Evolutionary conservation across 2,113 vertebrate genomes (phyloP).

Genomic region (Ptilonorhynchus violaceus): DNA sequence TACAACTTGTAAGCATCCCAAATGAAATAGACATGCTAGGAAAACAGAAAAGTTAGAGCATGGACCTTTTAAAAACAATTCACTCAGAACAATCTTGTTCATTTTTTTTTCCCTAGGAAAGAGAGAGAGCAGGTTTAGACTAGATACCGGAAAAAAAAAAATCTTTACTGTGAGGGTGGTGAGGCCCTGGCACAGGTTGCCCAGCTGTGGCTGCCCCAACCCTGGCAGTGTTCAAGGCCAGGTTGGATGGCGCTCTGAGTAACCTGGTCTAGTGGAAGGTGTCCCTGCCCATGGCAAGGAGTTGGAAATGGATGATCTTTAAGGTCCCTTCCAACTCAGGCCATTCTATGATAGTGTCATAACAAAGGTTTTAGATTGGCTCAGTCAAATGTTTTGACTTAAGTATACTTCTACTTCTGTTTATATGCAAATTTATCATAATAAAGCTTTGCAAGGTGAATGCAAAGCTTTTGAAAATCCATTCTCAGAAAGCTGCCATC

Average conservation of each 20-base stretch:
- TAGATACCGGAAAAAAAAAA: background rate
- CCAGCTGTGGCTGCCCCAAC: background rate
- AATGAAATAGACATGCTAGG: background rate
- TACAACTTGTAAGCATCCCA: background rate
- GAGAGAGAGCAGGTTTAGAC: background rate
- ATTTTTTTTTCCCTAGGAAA: background rate
- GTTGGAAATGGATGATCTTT: background rate
- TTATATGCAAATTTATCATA: background rate
- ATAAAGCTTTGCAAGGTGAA: background rate
- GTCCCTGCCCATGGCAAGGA: background rate
- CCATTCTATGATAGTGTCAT: background rate
- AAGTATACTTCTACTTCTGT: background rate
- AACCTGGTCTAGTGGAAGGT: fast-evolving
- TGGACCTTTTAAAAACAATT: background rate
- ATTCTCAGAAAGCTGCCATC: background rate
- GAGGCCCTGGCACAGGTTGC: fast-evolving
- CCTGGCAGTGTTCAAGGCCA: background rate
- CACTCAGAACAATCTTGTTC: background rate
- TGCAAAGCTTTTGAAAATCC: background rate
- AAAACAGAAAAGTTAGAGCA: background rate
- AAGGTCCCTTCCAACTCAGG: background rate
- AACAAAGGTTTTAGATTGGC: background rate
- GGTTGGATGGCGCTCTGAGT: fast-evolving
- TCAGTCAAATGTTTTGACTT: background rate
- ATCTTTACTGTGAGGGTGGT: fast-evolving